Evolutionary conservation across 2,113 vertebrate species (phyloP).

Genomic region (Oreochromis spilurus): DNA sequence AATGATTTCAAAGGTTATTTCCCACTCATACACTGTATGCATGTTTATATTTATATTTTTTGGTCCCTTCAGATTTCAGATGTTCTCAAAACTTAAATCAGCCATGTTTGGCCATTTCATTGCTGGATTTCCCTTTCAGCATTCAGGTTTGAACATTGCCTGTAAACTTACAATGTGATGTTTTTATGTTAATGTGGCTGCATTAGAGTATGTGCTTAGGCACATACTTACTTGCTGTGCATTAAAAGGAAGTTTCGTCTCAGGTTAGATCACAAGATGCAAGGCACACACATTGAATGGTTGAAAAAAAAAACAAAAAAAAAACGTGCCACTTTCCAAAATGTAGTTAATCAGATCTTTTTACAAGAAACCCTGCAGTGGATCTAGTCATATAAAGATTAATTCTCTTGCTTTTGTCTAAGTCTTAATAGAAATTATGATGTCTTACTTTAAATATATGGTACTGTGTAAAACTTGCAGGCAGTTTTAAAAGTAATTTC

Average conservation of each 20-base stretch:
- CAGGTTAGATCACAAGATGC: not conserved
- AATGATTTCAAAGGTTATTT: not conserved
- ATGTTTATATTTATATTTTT: not conserved
- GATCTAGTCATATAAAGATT: not conserved
- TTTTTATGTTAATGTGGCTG: not conserved
- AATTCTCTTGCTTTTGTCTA: constrained; percentile 13
- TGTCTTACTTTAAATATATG: constrained; percentile 60
- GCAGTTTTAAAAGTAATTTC: not conserved
- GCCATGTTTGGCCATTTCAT: not conserved
- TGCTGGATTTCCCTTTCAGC: not conserved
- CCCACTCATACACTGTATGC: not conserved
- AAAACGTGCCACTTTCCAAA: not conserved
- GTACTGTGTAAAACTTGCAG: not conserved
- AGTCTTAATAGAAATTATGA: constrained; percentile 65
- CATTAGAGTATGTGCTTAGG: not conserved
- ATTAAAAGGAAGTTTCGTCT: not conserved
- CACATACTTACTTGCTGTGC: not conserved
- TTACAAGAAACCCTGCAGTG: not conserved
- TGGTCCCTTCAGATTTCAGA: not conserved
- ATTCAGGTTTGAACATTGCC: not conserved
- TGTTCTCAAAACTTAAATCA: not conserved
- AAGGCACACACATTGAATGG: not conserved
- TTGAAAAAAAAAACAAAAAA: not conserved
- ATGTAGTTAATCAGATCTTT: not conserved
- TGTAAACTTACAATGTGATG: not conserved